Conservation (phyloP, 2,797 vertebrate genomes). For the Enteromius mattozi region DNA sequence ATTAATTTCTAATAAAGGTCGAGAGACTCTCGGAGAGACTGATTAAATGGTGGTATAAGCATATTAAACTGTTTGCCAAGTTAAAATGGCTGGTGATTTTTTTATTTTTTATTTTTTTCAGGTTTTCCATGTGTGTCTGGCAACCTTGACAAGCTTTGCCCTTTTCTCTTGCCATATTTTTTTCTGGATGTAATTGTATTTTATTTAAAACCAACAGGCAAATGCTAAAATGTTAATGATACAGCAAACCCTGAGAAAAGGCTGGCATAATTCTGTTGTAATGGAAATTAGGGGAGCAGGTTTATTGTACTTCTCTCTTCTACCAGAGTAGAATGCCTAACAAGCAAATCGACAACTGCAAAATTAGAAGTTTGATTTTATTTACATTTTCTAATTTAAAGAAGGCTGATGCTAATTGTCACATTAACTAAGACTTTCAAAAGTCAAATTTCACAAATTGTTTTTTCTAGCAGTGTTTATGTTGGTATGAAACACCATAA, state of each 20-base stretch:
- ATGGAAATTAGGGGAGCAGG: neutral
- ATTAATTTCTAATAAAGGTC: slow-evolving; percentile 49
- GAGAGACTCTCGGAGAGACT: slow-evolving; percentile 37
- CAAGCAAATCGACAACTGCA: neutral
- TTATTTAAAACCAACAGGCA: slow-evolving; percentile 37
- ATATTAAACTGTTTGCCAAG: slow-evolving; percentile 30
- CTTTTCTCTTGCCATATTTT: slow-evolving; percentile 42
- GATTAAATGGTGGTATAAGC: slow-evolving; percentile 22
- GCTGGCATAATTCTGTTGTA: slow-evolving; percentile 33
- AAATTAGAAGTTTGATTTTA: neutral
- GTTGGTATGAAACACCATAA: neutral
- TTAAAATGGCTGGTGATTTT: neutral
- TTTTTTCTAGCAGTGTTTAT: neutral
- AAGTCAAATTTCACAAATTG: neutral
- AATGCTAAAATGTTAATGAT: slow-evolving; percentile 56
- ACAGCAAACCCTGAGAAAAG: slow-evolving; percentile 45
- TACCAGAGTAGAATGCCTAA: slow-evolving; percentile 23
- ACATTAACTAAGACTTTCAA: neutral
- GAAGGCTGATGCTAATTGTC: neutral
- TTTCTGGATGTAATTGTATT: slow-evolving; percentile 24
- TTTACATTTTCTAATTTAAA: neutral
- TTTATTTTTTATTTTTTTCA: neutral
- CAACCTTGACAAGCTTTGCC: slow-evolving; percentile 29
- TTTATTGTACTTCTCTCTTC: slow-evolving; percentile 13
- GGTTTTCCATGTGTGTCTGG: slow-evolving; percentile 9